phyloP scores from a whole-genome alignment of 2,888 invertebrate genomes.

The Drosophila buzzatii region DNA sequence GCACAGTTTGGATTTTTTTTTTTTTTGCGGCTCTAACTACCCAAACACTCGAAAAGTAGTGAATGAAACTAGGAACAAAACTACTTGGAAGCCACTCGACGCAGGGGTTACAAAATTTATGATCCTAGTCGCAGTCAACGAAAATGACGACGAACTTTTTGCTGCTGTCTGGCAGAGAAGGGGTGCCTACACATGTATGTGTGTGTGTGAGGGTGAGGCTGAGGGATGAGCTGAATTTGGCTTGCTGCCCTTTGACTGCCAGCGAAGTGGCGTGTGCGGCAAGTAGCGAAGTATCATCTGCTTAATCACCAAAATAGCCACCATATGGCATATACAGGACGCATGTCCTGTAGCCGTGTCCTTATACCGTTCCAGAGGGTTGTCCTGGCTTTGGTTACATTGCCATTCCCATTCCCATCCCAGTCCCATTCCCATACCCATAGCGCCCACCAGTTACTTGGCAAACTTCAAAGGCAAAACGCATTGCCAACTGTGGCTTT shows the following conservation, averaged over 20 bases:
- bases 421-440: conserved; percentile 3
- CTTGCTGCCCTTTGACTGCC: conserved; percentile 61
- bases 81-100: conserved; percentile 28
- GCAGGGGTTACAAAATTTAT: conserved; percentile 75
- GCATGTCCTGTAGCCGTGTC: conserved; percentile 26
- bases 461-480: conserved; percentile 68
- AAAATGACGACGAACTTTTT: conserved; percentile 78
- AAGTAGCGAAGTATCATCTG: conserved; percentile 72
- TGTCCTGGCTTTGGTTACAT: conserved; percentile 25
- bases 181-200: conserved; percentile 3
- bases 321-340: conserved; percentile 75
- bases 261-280: conserved; percentile 45
- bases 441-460: conserved; percentile 13
- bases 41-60: conserved; percentile 35
- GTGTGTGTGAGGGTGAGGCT: conserved; percentile 13
- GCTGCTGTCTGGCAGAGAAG: conserved; percentile 22
- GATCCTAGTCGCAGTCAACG: conserved; percentile 65
- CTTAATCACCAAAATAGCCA: conserved; percentile 82
- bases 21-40: conserved; percentile 24
- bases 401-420: not conserved
- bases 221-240: conserved; percentile 57
- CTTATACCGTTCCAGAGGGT: conserved; percentile 42
- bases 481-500: conserved; percentile 61
- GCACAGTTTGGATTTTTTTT: not conserved
- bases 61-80: conserved; percentile 28